Evolutionary conservation across 1,140 invertebrate genomes (phyloP), one percentile per base, ranked within the genome.

Genomic region (Brachionus angularis): DNA sequence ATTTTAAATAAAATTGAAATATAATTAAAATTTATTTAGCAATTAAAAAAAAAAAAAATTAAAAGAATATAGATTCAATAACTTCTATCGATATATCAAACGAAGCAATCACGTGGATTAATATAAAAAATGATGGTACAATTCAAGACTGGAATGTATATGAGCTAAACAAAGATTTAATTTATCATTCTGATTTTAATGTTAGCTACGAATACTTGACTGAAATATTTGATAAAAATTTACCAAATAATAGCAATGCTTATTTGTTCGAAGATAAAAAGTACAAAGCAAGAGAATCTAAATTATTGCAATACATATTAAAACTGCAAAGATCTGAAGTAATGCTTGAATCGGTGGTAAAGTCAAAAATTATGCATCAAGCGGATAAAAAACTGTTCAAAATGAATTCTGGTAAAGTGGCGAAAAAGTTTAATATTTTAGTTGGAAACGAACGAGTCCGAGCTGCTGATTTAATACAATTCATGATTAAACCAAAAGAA

Each of bases 391-490:
- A 67, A 67, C n/a, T 67, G 33, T 67, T 67, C 18, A 50, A 47
- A 46, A 47, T 67, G 62, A 50, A 67, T 18, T 34, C 29, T 46
- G 31, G 42, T 7, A 67, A 67, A 47, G 62, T 67, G 42, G 62
- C 62, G 12, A 67, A 50, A 23, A 46, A 67, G 36, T 67, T 67
- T 29, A 67, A 67, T 18, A 46, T 67, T 18, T 14, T 67, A 8
- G 42, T 67, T 21, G 62, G 62, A 25, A 50, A 50, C 25, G 62
- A 67, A 67, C 23, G 62, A 21, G 62, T 67, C 16, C 25, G 42
- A 10, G 42, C 62, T 8, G 16, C 62, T 31, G 42, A 67, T 46
- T 31, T 58, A 16, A 36, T 58, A 1, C 53, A 39, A 58, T 58
- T 39, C 25, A 58, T 58, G 53, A 58, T 58, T 12, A 58, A 25